Conservation (phyloP, 1,140 invertebrate species). For the Neodiprion fabricii region DNA sequence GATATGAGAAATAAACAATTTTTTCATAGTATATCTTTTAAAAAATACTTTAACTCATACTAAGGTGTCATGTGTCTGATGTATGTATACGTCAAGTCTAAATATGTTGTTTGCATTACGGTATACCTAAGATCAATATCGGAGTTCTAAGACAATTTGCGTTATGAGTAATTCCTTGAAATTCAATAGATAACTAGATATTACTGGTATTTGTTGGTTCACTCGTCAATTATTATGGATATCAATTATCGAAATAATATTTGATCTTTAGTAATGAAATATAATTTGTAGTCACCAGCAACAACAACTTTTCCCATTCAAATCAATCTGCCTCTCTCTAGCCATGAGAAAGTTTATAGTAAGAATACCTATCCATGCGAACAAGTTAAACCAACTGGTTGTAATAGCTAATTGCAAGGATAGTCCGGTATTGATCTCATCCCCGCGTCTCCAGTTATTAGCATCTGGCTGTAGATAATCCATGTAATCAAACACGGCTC, state of each 20-base stretch:
- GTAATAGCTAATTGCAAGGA: constrained; percentile 67
- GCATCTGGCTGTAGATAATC: constrained; percentile 72
- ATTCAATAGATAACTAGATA: no score
- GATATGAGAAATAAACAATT: constrained; percentile 13
- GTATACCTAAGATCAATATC: no score
- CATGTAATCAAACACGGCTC: constrained; percentile 75
- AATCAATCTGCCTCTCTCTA: constrained; percentile 39
- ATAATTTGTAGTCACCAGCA: constrained; percentile 28
- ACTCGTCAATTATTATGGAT: neutral
- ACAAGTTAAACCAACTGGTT: constrained; percentile 66
- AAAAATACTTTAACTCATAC: no score
- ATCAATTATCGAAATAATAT: constrained; percentile 8
- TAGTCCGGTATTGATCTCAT: constrained; percentile 68
- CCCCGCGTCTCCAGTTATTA: constrained; percentile 63
- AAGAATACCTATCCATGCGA: constrained; percentile 61
- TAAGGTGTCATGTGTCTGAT: no score
- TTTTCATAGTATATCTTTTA: neutral
- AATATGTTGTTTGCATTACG: no score
- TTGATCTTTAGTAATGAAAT: neutral
- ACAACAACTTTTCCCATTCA: constrained; percentile 40
- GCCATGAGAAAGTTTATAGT: constrained; percentile 64
- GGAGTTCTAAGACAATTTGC: no score
- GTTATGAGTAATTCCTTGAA: no score
- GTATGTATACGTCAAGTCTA: no score
- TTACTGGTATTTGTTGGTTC: no score